Evolutionary conservation across 2,797 vertebrate genomes (phyloP).

Genomic region (Melanotaenia maccullochi): DNA sequence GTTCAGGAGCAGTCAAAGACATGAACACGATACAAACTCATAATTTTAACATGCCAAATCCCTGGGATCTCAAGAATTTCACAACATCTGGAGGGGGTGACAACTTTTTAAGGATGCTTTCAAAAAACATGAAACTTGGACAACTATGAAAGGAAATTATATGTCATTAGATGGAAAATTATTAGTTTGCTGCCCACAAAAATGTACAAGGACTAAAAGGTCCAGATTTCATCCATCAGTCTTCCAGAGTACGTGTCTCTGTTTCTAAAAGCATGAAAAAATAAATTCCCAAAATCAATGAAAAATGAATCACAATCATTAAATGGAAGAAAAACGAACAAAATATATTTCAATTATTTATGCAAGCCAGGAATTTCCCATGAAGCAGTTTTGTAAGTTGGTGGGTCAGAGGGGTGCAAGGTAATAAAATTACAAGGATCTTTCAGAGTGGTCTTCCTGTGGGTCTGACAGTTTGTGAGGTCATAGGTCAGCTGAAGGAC

Average conservation of each 20-base stretch:
- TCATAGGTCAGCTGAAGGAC: conserved; percentile 57
- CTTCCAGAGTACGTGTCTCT: conserved; percentile 17
- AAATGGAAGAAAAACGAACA: conserved; percentile 5
- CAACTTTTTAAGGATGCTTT: conserved; percentile 62
- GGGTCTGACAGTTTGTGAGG: conserved; percentile 63
- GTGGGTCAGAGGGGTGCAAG: conserved; percentile 44
- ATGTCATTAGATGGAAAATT: conserved; percentile 76
- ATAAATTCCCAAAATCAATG: conserved; percentile 70
- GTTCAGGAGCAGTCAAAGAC: conserved; percentile 57
- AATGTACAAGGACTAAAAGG: background rate
- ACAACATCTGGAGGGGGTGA: conserved; percentile 81
- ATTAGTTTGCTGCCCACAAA: conserved; percentile 53
- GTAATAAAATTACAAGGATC: conserved; percentile 63
- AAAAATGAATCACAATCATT: conserved; percentile 8
- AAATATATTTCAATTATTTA: conserved; percentile 28
- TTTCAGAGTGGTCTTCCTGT: conserved; percentile 46
- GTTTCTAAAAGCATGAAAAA: conserved; percentile 71
- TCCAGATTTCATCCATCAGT: conserved; percentile 40
- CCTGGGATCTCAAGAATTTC: conserved; percentile 75
- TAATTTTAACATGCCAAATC: conserved; percentile 76
- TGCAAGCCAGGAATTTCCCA: conserved; percentile 27
- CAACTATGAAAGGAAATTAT: conserved; percentile 72
- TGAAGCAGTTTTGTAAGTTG: conserved; percentile 42
- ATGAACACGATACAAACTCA: conserved; percentile 66
- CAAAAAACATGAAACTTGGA: conserved; percentile 50